Conservation (phyloP, 2,113 vertebrate species). For the Trachemys scripta region DNA sequence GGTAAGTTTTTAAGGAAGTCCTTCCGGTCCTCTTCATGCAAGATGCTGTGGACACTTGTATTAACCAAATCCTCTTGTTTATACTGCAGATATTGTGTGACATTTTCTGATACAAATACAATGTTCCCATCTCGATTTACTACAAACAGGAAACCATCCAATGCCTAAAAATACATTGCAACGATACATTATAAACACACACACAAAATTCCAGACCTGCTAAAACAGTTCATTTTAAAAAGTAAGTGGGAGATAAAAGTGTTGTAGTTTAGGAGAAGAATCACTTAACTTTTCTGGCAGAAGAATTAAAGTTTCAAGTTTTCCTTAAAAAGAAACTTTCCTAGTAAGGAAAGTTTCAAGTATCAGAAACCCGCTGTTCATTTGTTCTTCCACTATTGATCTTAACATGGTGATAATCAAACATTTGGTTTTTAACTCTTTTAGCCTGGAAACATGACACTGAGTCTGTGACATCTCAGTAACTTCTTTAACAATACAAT, state of each 20-base stretch:
- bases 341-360: neutral
- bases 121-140: constrained; percentile 98
- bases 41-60: constrained; percentile 95
- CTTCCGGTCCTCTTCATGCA: constrained; percentile 95
- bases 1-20: constrained; percentile 97
- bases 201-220: neutral
- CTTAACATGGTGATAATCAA: neutral
- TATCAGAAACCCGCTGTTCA: neutral
- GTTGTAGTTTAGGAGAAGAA: neutral
- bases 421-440: constrained; percentile 3
- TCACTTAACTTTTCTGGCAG: neutral
- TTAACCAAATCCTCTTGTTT: constrained; percentile 98
- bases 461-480: neutral
- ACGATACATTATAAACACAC: neutral
- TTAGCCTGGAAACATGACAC: neutral
- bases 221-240: neutral
- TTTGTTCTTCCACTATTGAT: constrained; percentile 1
- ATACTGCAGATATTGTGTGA: constrained; percentile 96
- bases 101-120: constrained; percentile 98
- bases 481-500: neutral
- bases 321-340: neutral
- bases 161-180: constrained; percentile 82
- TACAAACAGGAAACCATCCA: constrained; percentile 98
- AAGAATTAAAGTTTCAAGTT: neutral
- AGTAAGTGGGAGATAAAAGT: neutral